phyloP scores from a whole-genome alignment of 2,113 vertebrate species.

The Clarias gariepinus region DNA sequence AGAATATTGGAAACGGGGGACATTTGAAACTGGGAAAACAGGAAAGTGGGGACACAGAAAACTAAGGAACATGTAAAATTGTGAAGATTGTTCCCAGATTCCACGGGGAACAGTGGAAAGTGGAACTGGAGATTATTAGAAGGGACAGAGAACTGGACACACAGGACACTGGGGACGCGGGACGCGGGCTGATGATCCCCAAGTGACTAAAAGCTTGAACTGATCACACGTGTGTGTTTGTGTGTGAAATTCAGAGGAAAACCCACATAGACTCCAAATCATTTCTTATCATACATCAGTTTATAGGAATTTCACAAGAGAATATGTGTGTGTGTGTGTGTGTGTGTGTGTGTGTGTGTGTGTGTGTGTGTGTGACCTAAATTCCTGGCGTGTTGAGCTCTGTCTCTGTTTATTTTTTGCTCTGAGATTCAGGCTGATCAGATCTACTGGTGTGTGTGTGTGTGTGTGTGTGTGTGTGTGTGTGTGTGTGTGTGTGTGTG shows the following conservation, averaged over 20 bases:
- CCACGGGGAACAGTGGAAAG: no score
- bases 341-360: constrained; percentile 29
- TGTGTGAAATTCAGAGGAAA: not conserved
- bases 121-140: no score
- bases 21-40: not conserved
- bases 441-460: not conserved
- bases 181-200: not conserved
- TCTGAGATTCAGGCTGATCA: constrained; percentile 6
- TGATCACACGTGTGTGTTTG: not conserved
- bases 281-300: not conserved
- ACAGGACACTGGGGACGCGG: not conserved
- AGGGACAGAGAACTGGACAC: not conserved
- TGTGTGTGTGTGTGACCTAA: constrained; percentile 28
- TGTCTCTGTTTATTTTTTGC: constrained; percentile 15
- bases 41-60: no score
- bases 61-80: no score
- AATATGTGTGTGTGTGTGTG: constrained; percentile 1
- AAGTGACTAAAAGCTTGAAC: not conserved
- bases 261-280: not conserved
- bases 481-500: no score
- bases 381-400: constrained; percentile 45
- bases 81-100: no score
- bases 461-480: no score
- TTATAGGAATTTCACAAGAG: constrained; percentile 23
- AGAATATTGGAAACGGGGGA: not conserved